phyloP scores from a whole-genome alignment of 35 echinoderm and acorn worm species.

The Ophioderma brevispina region DNA sequence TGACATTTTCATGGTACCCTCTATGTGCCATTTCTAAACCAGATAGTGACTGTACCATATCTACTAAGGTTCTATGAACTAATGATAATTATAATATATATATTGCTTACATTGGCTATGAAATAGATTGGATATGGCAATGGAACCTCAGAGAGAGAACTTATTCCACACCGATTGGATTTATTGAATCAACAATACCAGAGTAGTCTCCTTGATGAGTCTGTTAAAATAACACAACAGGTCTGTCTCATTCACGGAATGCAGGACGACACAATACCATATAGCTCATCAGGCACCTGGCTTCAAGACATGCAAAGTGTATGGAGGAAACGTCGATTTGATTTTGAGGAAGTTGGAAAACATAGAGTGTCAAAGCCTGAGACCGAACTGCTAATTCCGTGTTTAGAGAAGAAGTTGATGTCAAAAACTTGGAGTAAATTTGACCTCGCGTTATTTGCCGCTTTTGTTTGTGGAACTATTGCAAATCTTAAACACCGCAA shows the following conservation, averaged over 20 bases:
- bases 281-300: slow-evolving; percentile 32
- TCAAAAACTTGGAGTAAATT: too few species aligned
- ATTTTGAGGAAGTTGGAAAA: too few species aligned
- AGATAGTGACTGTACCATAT: too few species aligned
- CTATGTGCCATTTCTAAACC: too few species aligned
- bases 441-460: too few species aligned
- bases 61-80: too few species aligned
- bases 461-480: too few species aligned
- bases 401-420: neutral
- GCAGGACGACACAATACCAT: slow-evolving; percentile 61
- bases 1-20: too few species aligned
- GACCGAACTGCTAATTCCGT: slow-evolving; percentile 6
- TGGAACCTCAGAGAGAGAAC: neutral
- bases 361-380: slow-evolving; percentile 73
- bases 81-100: neutral
- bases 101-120: neutral
- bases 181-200: slow-evolving; percentile 51
- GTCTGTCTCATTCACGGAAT: slow-evolving; percentile 76
- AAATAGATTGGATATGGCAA: neutral
- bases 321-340: slow-evolving; percentile 50
- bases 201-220: slow-evolving; percentile 8
- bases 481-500: too few species aligned
- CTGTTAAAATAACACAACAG: slow-evolving; percentile 32
- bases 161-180: slow-evolving; percentile 35
- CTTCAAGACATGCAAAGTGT: slow-evolving; percentile 53